Conservation (phyloP, 2,113 vertebrate species). For the Rhinolophus sinicus region DNA sequence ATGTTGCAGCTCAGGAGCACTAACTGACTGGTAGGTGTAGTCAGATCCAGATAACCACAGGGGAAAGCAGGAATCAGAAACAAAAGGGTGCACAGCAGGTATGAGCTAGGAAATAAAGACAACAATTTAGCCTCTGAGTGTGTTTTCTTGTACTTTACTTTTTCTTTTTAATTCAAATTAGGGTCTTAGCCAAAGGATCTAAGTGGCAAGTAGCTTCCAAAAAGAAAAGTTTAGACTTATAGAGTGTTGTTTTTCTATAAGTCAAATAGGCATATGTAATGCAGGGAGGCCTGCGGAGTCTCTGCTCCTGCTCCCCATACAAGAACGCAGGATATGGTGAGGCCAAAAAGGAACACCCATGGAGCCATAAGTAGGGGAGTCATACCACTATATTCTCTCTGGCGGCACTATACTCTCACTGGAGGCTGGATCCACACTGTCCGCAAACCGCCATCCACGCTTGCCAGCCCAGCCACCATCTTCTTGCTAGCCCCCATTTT, state of each 20-base stretch:
- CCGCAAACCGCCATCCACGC: too few species aligned
- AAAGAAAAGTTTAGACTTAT: conserved; percentile 25
- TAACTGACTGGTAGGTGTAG: neutral
- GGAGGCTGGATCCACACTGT: too few species aligned
- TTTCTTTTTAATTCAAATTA: conserved; percentile 28
- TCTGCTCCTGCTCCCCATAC: too few species aligned
- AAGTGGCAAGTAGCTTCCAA: neutral
- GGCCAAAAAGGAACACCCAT: too few species aligned
- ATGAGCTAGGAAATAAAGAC: neutral
- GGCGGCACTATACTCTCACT: too few species aligned
- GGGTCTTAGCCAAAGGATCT: neutral
- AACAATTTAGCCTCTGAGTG: neutral
- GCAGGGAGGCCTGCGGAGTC: too few species aligned
- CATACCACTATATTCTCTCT: too few species aligned
- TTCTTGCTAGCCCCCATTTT: too few species aligned
- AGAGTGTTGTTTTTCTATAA: neutral
- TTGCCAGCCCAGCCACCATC: too few species aligned
- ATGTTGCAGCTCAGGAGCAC: neutral
- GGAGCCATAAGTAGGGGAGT: too few species aligned
- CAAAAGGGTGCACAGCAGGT: neutral
- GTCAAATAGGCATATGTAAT: conserved; percentile 15
- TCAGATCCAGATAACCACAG: neutral
- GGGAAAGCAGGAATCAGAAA: neutral
- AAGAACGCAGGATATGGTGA: too few species aligned
- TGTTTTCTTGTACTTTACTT: neutral